Conservation (phyloP, 2,888 invertebrate genomes). For the Calameuta idolon region DNA sequence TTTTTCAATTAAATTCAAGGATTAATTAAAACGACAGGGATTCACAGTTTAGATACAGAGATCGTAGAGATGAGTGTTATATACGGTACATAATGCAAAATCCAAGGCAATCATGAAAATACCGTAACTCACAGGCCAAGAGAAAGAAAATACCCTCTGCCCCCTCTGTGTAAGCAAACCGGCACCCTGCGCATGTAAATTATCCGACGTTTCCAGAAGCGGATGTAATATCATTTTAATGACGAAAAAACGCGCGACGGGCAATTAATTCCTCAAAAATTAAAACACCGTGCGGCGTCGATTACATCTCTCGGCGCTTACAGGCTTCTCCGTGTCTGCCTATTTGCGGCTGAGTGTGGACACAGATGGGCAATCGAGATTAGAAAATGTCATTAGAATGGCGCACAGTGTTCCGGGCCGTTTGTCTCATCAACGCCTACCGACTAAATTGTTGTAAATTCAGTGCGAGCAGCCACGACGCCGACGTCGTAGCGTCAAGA, state of each 20-base stretch:
- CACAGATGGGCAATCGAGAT: constrained; percentile 47
- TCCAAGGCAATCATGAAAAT: constrained; percentile 56
- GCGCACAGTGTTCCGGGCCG: constrained; percentile 16
- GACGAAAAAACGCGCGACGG: constrained; percentile 48
- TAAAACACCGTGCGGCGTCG: constrained; percentile 33
- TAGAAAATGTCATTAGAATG: constrained; percentile 59
- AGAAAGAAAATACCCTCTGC: constrained; percentile 25
- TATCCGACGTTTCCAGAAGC: constrained; percentile 51
- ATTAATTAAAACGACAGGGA: background rate
- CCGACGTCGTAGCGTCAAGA: background rate
- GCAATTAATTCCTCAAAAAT: constrained; percentile 61
- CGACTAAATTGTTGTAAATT: constrained; percentile 23
- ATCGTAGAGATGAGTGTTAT: background rate
- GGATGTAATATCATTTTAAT: constrained; percentile 63
- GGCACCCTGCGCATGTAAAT: constrained; percentile 51
- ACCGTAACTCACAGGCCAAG: constrained; percentile 42
- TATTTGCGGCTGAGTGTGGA: constrained; percentile 19
- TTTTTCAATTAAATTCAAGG: background rate
- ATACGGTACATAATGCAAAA: constrained; percentile 21
- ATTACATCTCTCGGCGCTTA: constrained; percentile 32
- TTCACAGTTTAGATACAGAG: background rate
- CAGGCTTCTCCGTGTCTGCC: constrained; percentile 23
- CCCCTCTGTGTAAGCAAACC: constrained; percentile 27
- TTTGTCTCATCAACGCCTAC: constrained; percentile 28
- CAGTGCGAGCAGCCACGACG: constrained; percentile 9